Conservation (phyloP, 2,888 invertebrate species). For the Cynaeus angustus region DNA sequence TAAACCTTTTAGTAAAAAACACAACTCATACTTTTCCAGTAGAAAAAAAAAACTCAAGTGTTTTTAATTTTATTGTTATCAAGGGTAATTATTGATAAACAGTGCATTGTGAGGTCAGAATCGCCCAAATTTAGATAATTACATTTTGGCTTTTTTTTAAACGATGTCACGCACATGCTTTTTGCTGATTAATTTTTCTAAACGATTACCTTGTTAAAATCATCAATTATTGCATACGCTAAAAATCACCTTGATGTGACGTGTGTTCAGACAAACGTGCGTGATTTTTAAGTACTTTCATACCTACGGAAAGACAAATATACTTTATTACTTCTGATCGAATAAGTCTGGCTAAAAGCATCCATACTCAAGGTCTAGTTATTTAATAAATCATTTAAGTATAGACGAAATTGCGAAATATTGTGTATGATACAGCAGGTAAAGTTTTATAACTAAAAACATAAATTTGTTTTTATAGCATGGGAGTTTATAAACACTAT, state of each 20-base stretch:
- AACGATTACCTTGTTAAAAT: constrained; percentile 27
- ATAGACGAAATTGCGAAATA: constrained; percentile 15
- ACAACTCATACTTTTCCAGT: no score
- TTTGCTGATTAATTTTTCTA: constrained; percentile 9
- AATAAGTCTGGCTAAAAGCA: constrained; percentile 1
- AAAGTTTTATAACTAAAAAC: no score
- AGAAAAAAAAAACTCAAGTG: no score
- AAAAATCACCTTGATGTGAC: constrained; percentile 32
- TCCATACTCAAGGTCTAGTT: constrained; percentile 15
- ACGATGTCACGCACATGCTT: background rate
- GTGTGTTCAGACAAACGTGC: constrained; percentile 20
- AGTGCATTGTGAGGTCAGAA: no score
- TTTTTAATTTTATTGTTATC: no score
- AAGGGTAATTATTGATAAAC: no score
- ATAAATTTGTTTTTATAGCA: no score
- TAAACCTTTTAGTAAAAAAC: no score
- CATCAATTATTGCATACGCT: constrained; percentile 24
- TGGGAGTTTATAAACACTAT: no score
- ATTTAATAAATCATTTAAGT: constrained; percentile 16
- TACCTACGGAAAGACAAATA: constrained; percentile 14
- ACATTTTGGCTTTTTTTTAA: background rate
- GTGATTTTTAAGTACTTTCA: constrained; percentile 22
- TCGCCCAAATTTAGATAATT: no score
- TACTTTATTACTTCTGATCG: constrained; percentile 7
- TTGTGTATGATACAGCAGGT: no score